Evolutionary conservation across 64 coral and sea anemone species (phyloP), one percentile per base, ranked within the genome.

Genomic region (Actinia equina): DNA sequence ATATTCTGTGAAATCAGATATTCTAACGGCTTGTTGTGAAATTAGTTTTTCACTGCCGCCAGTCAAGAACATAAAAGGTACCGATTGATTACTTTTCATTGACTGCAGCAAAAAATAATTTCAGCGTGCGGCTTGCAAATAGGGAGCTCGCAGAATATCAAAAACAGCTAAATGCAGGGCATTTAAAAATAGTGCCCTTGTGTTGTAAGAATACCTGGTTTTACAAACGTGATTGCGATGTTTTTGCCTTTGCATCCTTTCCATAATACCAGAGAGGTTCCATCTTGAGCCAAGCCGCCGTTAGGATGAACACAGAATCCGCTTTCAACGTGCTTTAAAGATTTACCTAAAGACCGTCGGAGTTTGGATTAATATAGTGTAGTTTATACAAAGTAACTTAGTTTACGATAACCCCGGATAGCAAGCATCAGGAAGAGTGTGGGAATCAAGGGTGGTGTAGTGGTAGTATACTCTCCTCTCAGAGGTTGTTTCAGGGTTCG

Each of bases 251-350:
- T 85, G 11, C 41, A 55, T 6, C 74, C 77, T 80, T 15, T 25
- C 87, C 87, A 88, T 45, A 81, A 64, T 15, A 55, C 37, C 6
- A 51, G 18, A 3, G 52, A 22, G 0, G 81, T 59, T 15, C 55
- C 87, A 43, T 89, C 79, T 61, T 18, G 52, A 42, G 87, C 71
- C 8, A 44, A 3, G 3, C 77, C 77, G 56, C 43, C 43, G 67
- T 37, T 46, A 6, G 78, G 87, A 82, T 89, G 87, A 52, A 89
- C 77, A 63, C 77, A 82, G 14, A 43, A 86, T 3, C 7, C 42
- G 27, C 59, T 44, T 25, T 19, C 19, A 87, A 37, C 76, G 14
- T 52, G 18, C n/a, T 53, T 26, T 70, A 51, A 77, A 20, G 62
- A 51, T 23, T 19, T 44, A 71, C 18, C 45, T 52, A 71, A 30